phyloP scores from a whole-genome alignment of 2,888 invertebrate species.

The Meliscaeva auricollis region DNA sequence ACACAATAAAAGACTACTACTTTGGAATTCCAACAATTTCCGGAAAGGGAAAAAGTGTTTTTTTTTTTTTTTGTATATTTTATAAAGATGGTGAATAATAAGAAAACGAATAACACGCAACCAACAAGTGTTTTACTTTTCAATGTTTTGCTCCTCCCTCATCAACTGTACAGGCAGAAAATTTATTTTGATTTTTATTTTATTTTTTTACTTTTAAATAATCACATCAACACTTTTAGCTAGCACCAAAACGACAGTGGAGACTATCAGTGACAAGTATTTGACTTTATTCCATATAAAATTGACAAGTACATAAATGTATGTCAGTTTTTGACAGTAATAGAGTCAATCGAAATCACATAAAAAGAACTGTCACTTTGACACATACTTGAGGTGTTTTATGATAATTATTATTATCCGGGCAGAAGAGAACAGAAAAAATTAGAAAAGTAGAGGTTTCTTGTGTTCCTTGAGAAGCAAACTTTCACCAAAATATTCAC shows the following conservation, averaged over 20 bases:
- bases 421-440: too few relatives aligned
- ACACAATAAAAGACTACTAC: slow-evolving; percentile 46
- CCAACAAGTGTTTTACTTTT: slow-evolving; percentile 73
- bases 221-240: slow-evolving; percentile 16
- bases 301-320: too few relatives aligned
- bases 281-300: too few relatives aligned
- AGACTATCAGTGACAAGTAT: background rate
- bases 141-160: slow-evolving; percentile 63
- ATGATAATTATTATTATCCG: too few relatives aligned
- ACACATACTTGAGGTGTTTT: too few relatives aligned
- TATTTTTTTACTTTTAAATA: slow-evolving; percentile 26
- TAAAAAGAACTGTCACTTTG: too few relatives aligned
- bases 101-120: slow-evolving; percentile 51
- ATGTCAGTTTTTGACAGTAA: too few relatives aligned
- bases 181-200: slow-evolving; percentile 59
- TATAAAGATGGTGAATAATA: slow-evolving; percentile 54
- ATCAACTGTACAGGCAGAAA: slow-evolving; percentile 4
- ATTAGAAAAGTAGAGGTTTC: too few relatives aligned
- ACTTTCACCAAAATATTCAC: too few relatives aligned
- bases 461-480: too few relatives aligned
- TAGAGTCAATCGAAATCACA: too few relatives aligned
- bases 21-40: slow-evolving; percentile 72
- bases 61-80: background rate
- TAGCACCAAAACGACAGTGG: slow-evolving; percentile 9
- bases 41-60: slow-evolving; percentile 56